Base-by-base conservation (phyloP, 1,140 invertebrate genomes). In the Drosophila pruinosa region DNA sequence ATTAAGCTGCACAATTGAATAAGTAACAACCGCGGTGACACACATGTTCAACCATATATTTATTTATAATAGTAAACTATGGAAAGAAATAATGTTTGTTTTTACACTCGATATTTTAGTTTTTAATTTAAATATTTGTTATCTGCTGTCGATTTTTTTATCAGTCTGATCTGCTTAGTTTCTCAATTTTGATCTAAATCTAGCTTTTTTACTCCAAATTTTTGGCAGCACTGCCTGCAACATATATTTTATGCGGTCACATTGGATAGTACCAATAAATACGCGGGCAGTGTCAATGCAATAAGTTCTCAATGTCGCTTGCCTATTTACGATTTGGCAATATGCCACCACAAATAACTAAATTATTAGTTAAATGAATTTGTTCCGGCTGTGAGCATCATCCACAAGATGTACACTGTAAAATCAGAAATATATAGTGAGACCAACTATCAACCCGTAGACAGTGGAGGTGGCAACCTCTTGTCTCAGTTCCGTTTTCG, bases 391-490 rank as follows among this genome's bases (percentile, higher is more conserved):
- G 28, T n/a, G 7, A 24, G 21, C 41, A 62, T 6, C 34, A 34
- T 21, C 14, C 34, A 3, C 31, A 56, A 26, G 15, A 90, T 90
- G 89, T 91, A 86, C 59, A 92, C 91, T 80, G 92, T 94, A 56
- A 93, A 92, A 5, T 94, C 94, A 8, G 94, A 95, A 91, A 92
- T 95, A 75, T 93, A 94, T 65, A 83, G 89, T 31, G 94, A 95
- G 89, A 92, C 88, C 34, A 90, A 93, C 58, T 91, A 92, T 45
- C 74, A 80, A 45, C 79, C 85, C 3, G 75, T 67, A 4, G 69
- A 61, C 34, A 85, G 85, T 6, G 80, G 89, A 67, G 78, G 91
- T 65, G 91, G 91, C 26, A 48, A 59, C 12, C 91, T 92, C 80
- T 90, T 92, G 65, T 93, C 94, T 15, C 92, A 90, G 81, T 94